These are phyloP conservation scores for Pelochelys cantorii DNA, from an alignment of 2,797 vertebrate genomes.

Conservation along the genomic window DNA sequence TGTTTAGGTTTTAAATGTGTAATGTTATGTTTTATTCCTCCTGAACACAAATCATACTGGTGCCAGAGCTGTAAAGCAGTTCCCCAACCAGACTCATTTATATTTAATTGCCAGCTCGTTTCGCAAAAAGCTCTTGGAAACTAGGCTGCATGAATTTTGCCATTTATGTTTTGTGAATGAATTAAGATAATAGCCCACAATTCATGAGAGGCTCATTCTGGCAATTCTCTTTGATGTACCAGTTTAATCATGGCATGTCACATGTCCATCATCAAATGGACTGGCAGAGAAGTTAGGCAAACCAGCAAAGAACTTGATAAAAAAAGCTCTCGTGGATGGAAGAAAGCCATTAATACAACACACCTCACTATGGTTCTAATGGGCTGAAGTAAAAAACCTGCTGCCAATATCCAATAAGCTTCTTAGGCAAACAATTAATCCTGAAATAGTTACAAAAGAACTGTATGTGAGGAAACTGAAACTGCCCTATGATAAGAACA, in stretches of 20 bases:
- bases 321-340: background rate
- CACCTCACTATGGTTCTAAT: background rate
- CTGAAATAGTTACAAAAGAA: background rate
- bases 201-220: background rate
- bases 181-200: accelerated
- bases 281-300: background rate
- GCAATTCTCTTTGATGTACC: background rate
- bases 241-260: background rate
- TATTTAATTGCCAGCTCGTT: background rate
- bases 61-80: slow-evolving; percentile 44
- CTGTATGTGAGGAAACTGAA: background rate
- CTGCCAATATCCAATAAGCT: background rate
- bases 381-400: background rate
- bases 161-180: accelerated
- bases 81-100: slow-evolving; percentile 58
- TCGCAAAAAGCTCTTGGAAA: background rate
- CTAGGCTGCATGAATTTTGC: background rate
- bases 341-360: background rate
- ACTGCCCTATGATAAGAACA: background rate
- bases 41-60: slow-evolving; percentile 18
- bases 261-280: background rate
- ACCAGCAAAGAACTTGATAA: background rate
- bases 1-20: slow-evolving; percentile 23
- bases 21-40: slow-evolving; percentile 30
- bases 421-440: background rate